Evolutionary conservation across 2,888 invertebrate species (phyloP), one percentile per base, ranked within the genome.

Genomic region (Mesorhabditis spiculigera): DNA sequence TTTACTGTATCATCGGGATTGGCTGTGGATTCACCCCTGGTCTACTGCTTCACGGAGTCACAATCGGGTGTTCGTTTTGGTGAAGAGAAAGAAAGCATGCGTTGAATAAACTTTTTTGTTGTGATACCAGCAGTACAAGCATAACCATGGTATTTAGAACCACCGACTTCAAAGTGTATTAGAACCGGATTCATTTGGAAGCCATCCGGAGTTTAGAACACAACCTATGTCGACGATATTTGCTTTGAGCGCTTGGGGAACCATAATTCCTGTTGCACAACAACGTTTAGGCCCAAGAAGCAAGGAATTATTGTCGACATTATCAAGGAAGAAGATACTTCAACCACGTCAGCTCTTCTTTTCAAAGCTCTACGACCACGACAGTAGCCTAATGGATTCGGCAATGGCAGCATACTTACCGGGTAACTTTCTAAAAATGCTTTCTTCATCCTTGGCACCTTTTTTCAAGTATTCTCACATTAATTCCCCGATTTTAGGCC

Each of bases 341-440:
- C 10, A 65, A 8, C 75, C 82, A 8, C 73, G 75, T 50, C 68
- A 74, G 43, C 72, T 84, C 72, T 75, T 75, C 70, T 81, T 28
- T 1, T 74, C 83, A 6, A 74, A 74, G 65, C 66, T 84, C 6
- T 81, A 74, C 71, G 75, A 79, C 67, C 64, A 68, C 28, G 43
- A 72, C 4, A 87, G 88, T 13, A 91, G 91, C 82, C 83, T 90
- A 67, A 89, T 93, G 42, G 93, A 93, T 84, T 90, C 89, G 71
- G 87, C 86, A 16, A 79, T 93, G 63, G 88, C 92, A 0, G 84
- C 93, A 2, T 93, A 91, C 91, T 92, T 93, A 89, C 92, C 92
- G 82, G 91, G 91, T 91, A 5, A 41, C 4, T 41, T 65, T 5
- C n/a, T 65, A n/a, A 16, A 28, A 65, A 5, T 65, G 65, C 16